These are phyloP conservation scores for Argyrosomus japonicus DNA, from an alignment of 2,113 vertebrate species.

Conservation along the genomic window DNA sequence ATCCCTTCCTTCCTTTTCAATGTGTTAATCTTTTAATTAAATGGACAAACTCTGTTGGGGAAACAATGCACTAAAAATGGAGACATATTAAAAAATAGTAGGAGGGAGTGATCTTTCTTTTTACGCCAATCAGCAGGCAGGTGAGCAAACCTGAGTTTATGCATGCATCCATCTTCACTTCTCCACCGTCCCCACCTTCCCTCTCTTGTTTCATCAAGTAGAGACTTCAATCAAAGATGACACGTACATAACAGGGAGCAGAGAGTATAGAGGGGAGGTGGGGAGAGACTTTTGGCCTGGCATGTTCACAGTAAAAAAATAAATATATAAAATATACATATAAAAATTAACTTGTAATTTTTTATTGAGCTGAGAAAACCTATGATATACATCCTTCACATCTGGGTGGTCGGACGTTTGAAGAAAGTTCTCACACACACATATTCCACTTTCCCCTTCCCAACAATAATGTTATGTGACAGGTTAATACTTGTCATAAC, in stretches of 20 bases:
- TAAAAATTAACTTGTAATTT: conserved; percentile 47
- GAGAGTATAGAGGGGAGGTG: conserved; percentile 22
- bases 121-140: conserved; percentile 10
- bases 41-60: conserved; percentile 54
- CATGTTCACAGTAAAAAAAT: conserved; percentile 23
- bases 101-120: conserved; percentile 26
- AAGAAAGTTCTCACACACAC: conserved; percentile 5
- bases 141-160: conserved; percentile 35
- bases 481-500: conserved; percentile 14
- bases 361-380: conserved; percentile 56
- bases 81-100: conserved; percentile 42
- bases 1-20: conserved; percentile 71
- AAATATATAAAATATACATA: conserved; percentile 18
- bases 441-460: background rate
- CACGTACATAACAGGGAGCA: conserved; percentile 50
- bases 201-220: conserved; percentile 21
- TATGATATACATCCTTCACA: conserved; percentile 58
- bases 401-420: conserved; percentile 35
- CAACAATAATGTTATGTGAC: conserved; percentile 5
- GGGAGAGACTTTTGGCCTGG: conserved; percentile 10
- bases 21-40: conserved; percentile 80
- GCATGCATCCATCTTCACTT: conserved; percentile 25
- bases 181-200: conserved; percentile 4
- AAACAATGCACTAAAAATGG: conserved; percentile 58
- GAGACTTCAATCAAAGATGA: conserved; percentile 57